A percentile compares a stretch with the other conserved stretches of the same genome.
phyloP scores from a whole-genome alignment of 2,888 invertebrate genomes.

The Mythimna lalbum region DNA sequence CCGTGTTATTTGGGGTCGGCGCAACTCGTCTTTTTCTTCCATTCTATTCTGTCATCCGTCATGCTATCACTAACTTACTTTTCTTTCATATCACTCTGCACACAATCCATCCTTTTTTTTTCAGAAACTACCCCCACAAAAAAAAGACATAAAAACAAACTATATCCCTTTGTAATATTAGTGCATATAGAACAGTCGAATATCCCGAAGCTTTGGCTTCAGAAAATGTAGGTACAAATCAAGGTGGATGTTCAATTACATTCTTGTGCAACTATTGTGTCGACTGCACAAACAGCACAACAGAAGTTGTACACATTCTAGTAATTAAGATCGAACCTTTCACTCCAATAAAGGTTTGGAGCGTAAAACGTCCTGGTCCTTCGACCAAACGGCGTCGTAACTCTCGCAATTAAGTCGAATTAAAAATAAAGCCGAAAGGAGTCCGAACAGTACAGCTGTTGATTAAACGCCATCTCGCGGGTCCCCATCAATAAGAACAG shows the following conservation, averaged over 20 bases:
- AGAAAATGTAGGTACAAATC: slow-evolving; percentile 83
- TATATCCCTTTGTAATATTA: no score
- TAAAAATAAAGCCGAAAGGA: slow-evolving; percentile 87
- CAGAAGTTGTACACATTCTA: slow-evolving; percentile 69
- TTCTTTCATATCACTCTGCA: no score
- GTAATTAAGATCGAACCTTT: slow-evolving; percentile 77
- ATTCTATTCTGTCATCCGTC: no score
- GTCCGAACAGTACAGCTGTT: slow-evolving; percentile 78
- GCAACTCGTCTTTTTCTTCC: no score
- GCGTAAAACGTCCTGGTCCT: slow-evolving; percentile 80
- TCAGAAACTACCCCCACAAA: no score
- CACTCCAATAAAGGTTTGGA: slow-evolving; percentile 79
- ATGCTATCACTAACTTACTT: no score
- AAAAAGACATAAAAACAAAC: no score
- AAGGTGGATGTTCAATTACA: slow-evolving; percentile 88
- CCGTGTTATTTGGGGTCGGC: no score
- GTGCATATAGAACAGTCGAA: neutral
- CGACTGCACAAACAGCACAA: slow-evolving; percentile 63
- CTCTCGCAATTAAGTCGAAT: slow-evolving; percentile 88
- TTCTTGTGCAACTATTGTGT: slow-evolving; percentile 86
- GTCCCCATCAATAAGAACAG: slow-evolving; percentile 89
- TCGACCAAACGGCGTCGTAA: slow-evolving; percentile 80
- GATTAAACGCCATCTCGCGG: slow-evolving; percentile 90
- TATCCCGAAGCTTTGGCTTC: slow-evolving; percentile 34
- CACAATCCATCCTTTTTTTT: no score